Conservation (phyloP, 2,888 invertebrate genomes). For the Tridacna gigas region DNA sequence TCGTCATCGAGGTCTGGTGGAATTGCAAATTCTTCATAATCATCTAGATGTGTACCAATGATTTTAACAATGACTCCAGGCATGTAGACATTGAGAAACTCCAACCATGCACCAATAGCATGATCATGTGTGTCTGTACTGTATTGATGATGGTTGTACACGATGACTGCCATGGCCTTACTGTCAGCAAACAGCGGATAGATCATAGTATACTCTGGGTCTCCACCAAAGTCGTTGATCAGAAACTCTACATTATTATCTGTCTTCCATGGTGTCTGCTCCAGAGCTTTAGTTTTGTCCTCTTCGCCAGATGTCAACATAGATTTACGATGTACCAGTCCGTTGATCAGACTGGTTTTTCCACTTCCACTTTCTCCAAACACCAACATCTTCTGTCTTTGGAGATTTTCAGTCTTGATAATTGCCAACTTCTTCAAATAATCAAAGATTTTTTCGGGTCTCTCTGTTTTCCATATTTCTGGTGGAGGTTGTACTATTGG, state of each 20-base stretch:
- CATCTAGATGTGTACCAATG: slow-evolving; percentile 82
- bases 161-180: slow-evolving; percentile 78
- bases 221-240: slow-evolving; percentile 81
- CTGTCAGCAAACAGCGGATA: slow-evolving; percentile 79
- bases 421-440: slow-evolving; percentile 81
- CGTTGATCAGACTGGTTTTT: slow-evolving; percentile 80
- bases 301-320: slow-evolving; percentile 65
- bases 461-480: slow-evolving; percentile 83
- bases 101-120: slow-evolving; percentile 80
- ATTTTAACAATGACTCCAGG: slow-evolving; percentile 83
- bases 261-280: slow-evolving; percentile 78
- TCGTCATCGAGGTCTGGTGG: slow-evolving; percentile 45
- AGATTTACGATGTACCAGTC: slow-evolving; percentile 77
- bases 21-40: slow-evolving; percentile 64
- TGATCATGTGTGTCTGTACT: slow-evolving; percentile 69
- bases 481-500: slow-evolving; percentile 82
- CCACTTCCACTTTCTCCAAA: slow-evolving; percentile 82
- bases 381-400: slow-evolving; percentile 81
- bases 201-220: slow-evolving; percentile 75
- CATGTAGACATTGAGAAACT: slow-evolving; percentile 74
- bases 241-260: slow-evolving; percentile 82
- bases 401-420: slow-evolving; percentile 81
- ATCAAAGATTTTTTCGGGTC: slow-evolving; percentile 80
- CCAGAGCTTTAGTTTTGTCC: slow-evolving; percentile 72
- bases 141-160: slow-evolving; percentile 79